Percentiles rank a stretch among this genome's conserved stretches.
These are phyloP conservation scores for Corella eumyota DNA, from an alignment of 23 tunicate genomes.

Conservation along the genomic window DNA sequence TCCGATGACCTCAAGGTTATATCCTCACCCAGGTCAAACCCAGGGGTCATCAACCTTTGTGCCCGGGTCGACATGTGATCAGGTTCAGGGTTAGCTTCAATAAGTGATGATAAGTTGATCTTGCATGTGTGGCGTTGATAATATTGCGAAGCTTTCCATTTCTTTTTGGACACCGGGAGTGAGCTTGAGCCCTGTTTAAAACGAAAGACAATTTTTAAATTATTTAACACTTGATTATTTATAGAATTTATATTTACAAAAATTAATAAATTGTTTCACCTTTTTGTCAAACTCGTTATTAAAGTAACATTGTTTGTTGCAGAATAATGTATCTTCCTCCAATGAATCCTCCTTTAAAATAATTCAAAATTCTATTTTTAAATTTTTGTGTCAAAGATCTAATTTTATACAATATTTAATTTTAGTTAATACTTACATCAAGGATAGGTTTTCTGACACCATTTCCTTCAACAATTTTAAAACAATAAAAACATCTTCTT, in stretches of 20 bases:
- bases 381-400: too few species aligned
- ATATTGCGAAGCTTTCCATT: conserved; percentile 60
- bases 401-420: too few species aligned
- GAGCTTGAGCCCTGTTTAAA: neutral
- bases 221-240: neutral
- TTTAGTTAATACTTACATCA: conserved; percentile 49
- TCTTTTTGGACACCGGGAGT: conserved; percentile 36
- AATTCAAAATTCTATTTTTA: neutral
- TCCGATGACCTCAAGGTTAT: conserved; percentile 9
- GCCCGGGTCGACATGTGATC: conserved; percentile 13
- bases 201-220: neutral
- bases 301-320: conserved; percentile 74
- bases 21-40: neutral
- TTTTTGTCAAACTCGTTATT: conserved; percentile 32
- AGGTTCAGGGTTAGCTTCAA: conserved; percentile 55
- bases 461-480: conserved; percentile 31
- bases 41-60: conserved; percentile 20
- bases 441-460: conserved; percentile 73
- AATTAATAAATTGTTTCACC: neutral
- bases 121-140: conserved; percentile 62
- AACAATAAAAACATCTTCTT: conserved; percentile 42
- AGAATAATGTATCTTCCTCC: conserved; percentile 70
- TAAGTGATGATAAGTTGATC: conserved; percentile 57
- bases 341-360: conserved; percentile 18
- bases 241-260: neutral